These are phyloP conservation scores for Clostera curtula DNA, from an alignment of 2,888 invertebrate genomes.

Conservation along the genomic window DNA sequence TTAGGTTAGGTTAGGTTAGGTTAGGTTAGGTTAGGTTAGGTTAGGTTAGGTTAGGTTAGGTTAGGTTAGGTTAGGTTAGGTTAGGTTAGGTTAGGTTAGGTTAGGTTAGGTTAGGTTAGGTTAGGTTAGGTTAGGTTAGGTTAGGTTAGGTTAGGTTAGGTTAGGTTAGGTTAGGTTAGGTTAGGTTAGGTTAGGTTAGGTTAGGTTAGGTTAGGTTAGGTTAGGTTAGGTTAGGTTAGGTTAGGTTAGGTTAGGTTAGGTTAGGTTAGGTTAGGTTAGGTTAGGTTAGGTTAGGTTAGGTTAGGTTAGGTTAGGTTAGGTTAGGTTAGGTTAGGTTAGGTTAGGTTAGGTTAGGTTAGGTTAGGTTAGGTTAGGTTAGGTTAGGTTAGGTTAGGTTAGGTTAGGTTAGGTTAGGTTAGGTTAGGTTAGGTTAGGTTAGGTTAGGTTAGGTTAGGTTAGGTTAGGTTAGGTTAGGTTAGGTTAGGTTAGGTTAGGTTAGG, in stretches of 20 bases:
- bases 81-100: conserved; percentile 11
- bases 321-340: conserved; percentile 13
- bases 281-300: conserved; percentile 13
- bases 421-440: conserved; percentile 13
- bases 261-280: conserved; percentile 13
- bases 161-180: conserved; percentile 11
- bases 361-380: conserved; percentile 13
- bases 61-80: conserved; percentile 16
- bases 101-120: conserved; percentile 13
- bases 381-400: conserved; percentile 13
- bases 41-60: conserved; percentile 20
- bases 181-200: conserved; percentile 9
- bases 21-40: conserved; percentile 15
- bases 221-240: conserved; percentile 11
- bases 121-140: conserved; percentile 14
- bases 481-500: conserved; percentile 16
- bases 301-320: conserved; percentile 14
- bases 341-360: conserved; percentile 10
- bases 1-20: conserved; percentile 16
- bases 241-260: conserved; percentile 10
- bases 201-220: conserved; percentile 12
- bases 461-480: conserved; percentile 10
- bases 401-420: conserved; percentile 12
- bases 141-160: conserved; percentile 12
- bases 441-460: conserved; percentile 9